Evolutionary conservation across 2,888 invertebrate species (phyloP).

Genomic region (Tetranychus truncatus): DNA sequence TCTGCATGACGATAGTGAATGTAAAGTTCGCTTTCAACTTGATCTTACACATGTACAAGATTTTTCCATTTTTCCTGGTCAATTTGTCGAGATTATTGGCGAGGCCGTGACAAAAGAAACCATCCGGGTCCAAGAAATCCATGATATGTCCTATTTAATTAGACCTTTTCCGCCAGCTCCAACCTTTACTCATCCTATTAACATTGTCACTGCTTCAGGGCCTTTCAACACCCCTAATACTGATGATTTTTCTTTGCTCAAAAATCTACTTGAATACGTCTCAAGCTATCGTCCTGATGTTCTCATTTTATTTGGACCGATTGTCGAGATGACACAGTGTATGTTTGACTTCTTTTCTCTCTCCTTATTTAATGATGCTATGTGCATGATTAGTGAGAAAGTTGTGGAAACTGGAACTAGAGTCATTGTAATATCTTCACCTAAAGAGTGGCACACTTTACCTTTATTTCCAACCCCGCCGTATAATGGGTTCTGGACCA

Average conservation of each 20-base stretch:
- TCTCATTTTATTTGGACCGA: slow-evolving; percentile 19
- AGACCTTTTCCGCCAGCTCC: neutral
- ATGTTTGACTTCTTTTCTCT: neutral
- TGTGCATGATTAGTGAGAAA: slow-evolving; percentile 3
- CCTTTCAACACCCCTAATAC: slow-evolving; percentile 9
- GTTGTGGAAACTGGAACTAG: slow-evolving; percentile 38
- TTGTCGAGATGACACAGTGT: slow-evolving; percentile 9
- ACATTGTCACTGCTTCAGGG: slow-evolving; percentile 17
- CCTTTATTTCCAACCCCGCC: slow-evolving; percentile 67
- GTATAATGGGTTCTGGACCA: slow-evolving; percentile 40
- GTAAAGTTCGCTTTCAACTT: neutral
- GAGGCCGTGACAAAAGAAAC: neutral
- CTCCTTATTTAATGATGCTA: neutral
- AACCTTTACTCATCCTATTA: neutral
- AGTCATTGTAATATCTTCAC: slow-evolving; percentile 54
- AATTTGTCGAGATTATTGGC: slow-evolving; percentile 15
- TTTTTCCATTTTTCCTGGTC: slow-evolving; percentile 21
- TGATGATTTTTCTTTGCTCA: slow-evolving; percentile 4
- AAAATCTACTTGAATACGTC: slow-evolving; percentile 14
- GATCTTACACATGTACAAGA: slow-evolving; percentile 7
- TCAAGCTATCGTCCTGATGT: slow-evolving; percentile 13
- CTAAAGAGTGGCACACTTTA: slow-evolving; percentile 55
- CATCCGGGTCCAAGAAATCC: neutral
- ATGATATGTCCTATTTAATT: neutral
- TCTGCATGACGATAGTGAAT: neutral